Conservation (phyloP, 2,888 invertebrate genomes). For the Biston betularia region DNA sequence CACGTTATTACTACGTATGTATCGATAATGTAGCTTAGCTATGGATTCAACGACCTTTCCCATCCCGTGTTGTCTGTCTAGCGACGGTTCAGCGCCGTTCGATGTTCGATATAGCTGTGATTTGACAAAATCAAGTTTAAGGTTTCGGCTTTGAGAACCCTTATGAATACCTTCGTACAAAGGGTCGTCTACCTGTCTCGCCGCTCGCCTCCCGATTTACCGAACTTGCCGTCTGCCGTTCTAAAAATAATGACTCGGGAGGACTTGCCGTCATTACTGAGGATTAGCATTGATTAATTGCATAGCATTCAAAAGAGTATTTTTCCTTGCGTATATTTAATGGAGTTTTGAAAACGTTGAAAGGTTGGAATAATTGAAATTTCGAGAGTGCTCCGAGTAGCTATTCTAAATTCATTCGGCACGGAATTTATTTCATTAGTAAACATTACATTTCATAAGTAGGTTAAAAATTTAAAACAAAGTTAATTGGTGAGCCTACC, state of each 20-base stretch:
- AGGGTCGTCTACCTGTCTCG: slow-evolving; percentile 36
- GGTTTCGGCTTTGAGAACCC: slow-evolving; percentile 29
- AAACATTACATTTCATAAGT: slow-evolving; percentile 4
- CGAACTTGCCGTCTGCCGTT: slow-evolving; percentile 14
- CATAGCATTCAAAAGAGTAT: neutral
- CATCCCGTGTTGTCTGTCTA: slow-evolving; percentile 50
- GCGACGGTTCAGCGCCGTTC: slow-evolving; percentile 7
- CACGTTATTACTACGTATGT: slow-evolving; percentile 55
- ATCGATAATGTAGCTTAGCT: slow-evolving; percentile 41
- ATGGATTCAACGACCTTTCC: slow-evolving; percentile 57
- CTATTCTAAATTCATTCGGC: slow-evolving; percentile 10
- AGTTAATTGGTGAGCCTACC: neutral
- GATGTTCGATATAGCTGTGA: slow-evolving; percentile 22
- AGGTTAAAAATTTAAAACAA: slow-evolving; percentile 6
- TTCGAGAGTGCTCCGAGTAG: neutral
- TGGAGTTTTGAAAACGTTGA: neutral
- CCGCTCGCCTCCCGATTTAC: slow-evolving; percentile 22
- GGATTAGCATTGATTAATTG: slow-evolving; percentile 16
- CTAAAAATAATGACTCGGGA: slow-evolving; percentile 33
- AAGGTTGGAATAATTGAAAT: slow-evolving; percentile 9
- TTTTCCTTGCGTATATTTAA: neutral
- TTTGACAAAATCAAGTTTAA: slow-evolving; percentile 27
- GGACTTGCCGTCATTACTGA: slow-evolving; percentile 16
- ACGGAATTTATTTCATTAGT: slow-evolving; percentile 1
- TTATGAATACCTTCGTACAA: slow-evolving; percentile 26